Conservation (phyloP, 2,113 vertebrate species). For the Onychostoma macrolepis region DNA sequence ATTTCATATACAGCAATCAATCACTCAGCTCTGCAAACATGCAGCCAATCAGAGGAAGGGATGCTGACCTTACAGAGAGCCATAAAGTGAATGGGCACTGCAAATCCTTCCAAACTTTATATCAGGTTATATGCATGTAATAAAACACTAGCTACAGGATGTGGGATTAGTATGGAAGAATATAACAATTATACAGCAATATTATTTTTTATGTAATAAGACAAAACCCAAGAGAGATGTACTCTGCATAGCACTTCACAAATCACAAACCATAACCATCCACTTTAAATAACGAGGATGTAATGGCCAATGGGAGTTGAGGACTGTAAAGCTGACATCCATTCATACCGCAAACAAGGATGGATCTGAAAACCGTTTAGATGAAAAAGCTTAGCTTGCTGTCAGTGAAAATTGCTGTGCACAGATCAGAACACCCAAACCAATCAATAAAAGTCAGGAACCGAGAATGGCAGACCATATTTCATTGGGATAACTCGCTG, state of each 20-base stretch:
- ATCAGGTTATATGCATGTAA: background rate
- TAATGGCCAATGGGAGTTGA: background rate
- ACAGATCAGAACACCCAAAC: conserved; percentile 30
- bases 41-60: background rate
- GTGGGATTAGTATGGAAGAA: background rate
- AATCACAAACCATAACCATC: background rate
- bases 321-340: background rate
- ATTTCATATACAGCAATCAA: conserved; percentile 35
- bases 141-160: conserved; percentile 5
- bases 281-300: background rate
- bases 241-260: background rate
- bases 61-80: conserved; percentile 23
- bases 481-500: conserved; percentile 36
- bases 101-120: conserved; percentile 3
- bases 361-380: conserved; percentile 31
- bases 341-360: background rate
- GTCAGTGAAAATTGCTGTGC: conserved; percentile 35
- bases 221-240: background rate
- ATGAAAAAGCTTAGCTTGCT: conserved; percentile 39
- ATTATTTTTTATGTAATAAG: background rate
- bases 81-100: background rate
- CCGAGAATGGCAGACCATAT: conserved; percentile 41
- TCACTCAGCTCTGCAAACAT: conserved; percentile 34
- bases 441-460: conserved; percentile 49
- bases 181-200: background rate